Base-by-base conservation (phyloP, 2,797 vertebrate species). In the Limosa lapponica region DNA sequence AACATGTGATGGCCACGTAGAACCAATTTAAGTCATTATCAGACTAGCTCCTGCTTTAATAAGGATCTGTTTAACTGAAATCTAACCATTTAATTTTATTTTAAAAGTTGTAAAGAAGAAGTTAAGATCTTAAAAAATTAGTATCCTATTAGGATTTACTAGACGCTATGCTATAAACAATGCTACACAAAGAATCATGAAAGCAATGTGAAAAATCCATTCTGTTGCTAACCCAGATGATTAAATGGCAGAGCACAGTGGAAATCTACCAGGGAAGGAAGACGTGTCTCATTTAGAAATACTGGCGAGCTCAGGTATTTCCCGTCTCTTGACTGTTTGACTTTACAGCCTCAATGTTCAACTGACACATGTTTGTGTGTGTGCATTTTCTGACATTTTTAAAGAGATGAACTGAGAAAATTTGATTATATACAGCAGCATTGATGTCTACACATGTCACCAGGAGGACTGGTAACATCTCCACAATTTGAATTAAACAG, bases 1-100 rank as follows among this genome's bases (percentile, higher is more conserved):
- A 93, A 91, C 77, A 78, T 95, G 95, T 96, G 97, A 97, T 95
- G 71, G 91, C 88, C 87, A 75, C 58, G 7, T 78, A 93, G 59
- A 44, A 69, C 51, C 71, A 87, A 93, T 93, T 94, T 94, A 92
- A 85, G 72, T 81, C 54, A 95, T 94, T 95, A 80, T 82, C 82
- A 85, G 64, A 67, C 64, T 82, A 86, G 39, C 89, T 96, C 10
- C 88, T 80, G 57, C 78, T 84, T 65, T 75, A 96, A 94, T 77
- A 93, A 95, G 77, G 43, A 66, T 89, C 44, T 78, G 8, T 28
- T 95, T 82, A 91, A 72, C 69, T 69, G 28, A n/a, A 85, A 39
- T 49, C 55, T 93, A 82, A 51, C 13, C 7, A 34, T 30, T 87
- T 86, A 4, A 23, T 87, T 93, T 89, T 61, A 54, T 74, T 86